Evolutionary conservation across 2,113 vertebrate species (phyloP).

Genomic region (Corynorhinus townsendii): DNA sequence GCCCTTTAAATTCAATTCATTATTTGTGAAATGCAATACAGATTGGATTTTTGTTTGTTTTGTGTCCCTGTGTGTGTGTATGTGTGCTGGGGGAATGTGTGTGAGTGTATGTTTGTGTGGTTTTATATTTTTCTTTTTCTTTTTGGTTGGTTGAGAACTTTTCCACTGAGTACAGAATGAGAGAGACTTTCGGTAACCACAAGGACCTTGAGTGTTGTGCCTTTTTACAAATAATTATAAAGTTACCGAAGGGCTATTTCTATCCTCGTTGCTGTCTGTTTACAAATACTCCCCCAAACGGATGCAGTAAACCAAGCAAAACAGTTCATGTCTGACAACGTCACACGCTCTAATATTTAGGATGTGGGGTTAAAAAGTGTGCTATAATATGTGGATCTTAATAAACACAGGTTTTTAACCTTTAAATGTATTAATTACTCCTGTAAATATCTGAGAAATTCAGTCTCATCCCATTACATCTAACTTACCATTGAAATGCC

Average conservation of each 20-base stretch:
- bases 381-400: not conserved
- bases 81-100: not conserved
- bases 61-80: not conserved
- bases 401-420: conserved; percentile 31
- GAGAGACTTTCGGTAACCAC: not conserved
- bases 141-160: conserved; percentile 8
- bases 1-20: not conserved
- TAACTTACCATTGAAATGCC: conserved; percentile 36
- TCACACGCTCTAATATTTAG: not conserved
- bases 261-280: not conserved
- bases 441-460: conserved; percentile 18
- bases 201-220: not conserved
- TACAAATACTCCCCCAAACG: not conserved
- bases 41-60: not conserved
- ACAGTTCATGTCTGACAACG: not conserved
- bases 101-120: not conserved
- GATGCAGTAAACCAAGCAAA: not conserved
- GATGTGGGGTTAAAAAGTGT: conserved; percentile 25
- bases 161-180: not conserved
- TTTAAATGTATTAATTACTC: not conserved
- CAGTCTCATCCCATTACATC: not conserved
- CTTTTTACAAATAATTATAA: conserved; percentile 34
- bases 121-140: not conserved
- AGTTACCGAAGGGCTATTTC: conserved; percentile 18
- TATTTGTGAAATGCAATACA: conserved; percentile 30